A percentile compares a stretch with the other conserved stretches of the same genome.
Conservation (phyloP, 2,797 vertebrate genomes). For the Gadopsis marmoratus region DNA sequence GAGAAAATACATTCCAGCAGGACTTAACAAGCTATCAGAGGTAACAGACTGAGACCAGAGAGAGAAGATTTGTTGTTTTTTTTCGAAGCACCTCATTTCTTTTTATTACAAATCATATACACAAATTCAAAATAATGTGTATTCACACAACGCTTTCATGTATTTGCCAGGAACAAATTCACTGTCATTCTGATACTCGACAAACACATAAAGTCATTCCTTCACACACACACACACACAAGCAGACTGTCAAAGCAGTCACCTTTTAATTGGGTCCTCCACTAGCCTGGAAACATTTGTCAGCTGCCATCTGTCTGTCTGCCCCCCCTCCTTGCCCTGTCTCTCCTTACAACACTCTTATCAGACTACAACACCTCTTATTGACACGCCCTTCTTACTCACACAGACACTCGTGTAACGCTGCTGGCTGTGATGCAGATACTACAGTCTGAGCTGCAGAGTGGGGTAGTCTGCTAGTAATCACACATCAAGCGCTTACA, state of each 20-base stretch:
- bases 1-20: constrained; percentile 77
- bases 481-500: constrained; percentile 79
- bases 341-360: constrained; percentile 77
- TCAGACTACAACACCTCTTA: constrained; percentile 79
- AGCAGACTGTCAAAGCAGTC: constrained; percentile 76
- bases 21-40: constrained; percentile 40
- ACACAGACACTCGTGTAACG: constrained; percentile 24
- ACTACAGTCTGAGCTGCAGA: constrained; percentile 33
- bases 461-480: constrained; percentile 37
- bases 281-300: constrained; percentile 83
- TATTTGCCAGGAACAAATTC: constrained; percentile 52
- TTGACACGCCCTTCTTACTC: constrained; percentile 49
- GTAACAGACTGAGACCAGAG: constrained; percentile 57
- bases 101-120: constrained; percentile 81
- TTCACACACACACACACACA: constrained; percentile 39
- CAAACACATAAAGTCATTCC: constrained; percentile 42
- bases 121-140: constrained; percentile 59
- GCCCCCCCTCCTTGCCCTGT: constrained; percentile 58
- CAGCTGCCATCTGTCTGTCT: constrained; percentile 86
- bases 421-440: constrained; percentile 53
- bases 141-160: constrained; percentile 71
- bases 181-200: constrained; percentile 37
- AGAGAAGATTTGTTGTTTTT: constrained; percentile 22
- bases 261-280: constrained; percentile 80
- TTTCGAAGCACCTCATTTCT: constrained; percentile 62